Evolutionary conservation across 2,797 vertebrate species (phyloP), one percentile per base, ranked within the genome.

Genomic region (Eulemur mongoz): DNA sequence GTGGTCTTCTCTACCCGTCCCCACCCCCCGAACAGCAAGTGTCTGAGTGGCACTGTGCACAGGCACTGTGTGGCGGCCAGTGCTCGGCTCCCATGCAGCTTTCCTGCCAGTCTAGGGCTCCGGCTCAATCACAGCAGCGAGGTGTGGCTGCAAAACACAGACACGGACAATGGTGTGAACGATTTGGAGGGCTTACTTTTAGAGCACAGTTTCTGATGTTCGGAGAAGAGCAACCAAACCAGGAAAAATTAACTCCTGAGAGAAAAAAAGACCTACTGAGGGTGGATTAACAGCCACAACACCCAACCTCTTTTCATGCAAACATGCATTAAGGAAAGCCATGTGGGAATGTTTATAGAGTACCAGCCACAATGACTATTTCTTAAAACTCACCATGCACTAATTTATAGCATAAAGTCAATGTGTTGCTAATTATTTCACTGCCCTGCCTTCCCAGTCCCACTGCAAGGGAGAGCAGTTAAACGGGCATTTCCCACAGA

Each of bases 321-420:
- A 85, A 78, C 9, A 20, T 14, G 38, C 63, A 70, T 79, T 91
- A 94, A 96, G 59, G 79, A 75, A 89, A 96, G 86, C 63, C 94
- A 96, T 78, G 91, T 65, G 95, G 85, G 75, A 92, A 70, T 84
- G 72, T 95, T 97, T 95, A 96, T 67, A 95, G 63, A 93, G 32
- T 65, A 83, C 80, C 27, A 73, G 63, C 69, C 95, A 73, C 79
- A 91, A 69, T 18, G 50, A 81, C 59, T 91, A 54, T 85, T 96
- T 91, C 94, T 93, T 88, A 88, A 70, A 95, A 91, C 52, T 67
- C 85, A 72, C 54, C 83, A 45, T 61, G n/a, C 35, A 40, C 45
- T 84, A 82, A 86, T 30, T 87, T 93, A 91, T 15, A 80, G 70
- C 78, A 82, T 40, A 88, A 86, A 32, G 48, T 86, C 38, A 93